These are phyloP conservation scores for Fabriciana adippe DNA, from an alignment of 2,888 invertebrate species.

Conservation along the genomic window DNA sequence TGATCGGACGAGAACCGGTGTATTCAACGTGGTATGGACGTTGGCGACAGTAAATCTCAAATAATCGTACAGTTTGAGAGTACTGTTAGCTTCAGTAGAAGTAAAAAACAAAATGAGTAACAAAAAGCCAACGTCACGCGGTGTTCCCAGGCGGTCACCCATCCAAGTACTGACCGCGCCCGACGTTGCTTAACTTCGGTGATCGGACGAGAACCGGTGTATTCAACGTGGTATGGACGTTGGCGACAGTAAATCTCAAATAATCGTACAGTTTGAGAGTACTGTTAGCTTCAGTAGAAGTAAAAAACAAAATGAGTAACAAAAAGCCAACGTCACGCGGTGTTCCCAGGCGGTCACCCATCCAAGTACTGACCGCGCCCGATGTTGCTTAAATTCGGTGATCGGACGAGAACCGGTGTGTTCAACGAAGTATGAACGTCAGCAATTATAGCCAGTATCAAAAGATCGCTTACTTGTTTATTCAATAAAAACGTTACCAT, in stretches of 20 bases:
- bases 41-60: slow-evolving; percentile 40
- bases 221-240: slow-evolving; percentile 73
- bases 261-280: too few relatives aligned
- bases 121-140: slow-evolving; percentile 56
- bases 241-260: slow-evolving; percentile 36
- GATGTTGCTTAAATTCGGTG: too few relatives aligned
- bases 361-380: slow-evolving; percentile 34
- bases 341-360: slow-evolving; percentile 63
- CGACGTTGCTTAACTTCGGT: slow-evolving; percentile 78
- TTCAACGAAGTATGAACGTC: too few relatives aligned
- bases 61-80: too few relatives aligned
- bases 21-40: slow-evolving; percentile 74
- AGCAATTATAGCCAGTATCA: too few relatives aligned
- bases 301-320: too few relatives aligned
- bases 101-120: too few relatives aligned
- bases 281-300: too few relatives aligned
- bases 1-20: slow-evolving; percentile 79
- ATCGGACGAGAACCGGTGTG: too few relatives aligned
- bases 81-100: too few relatives aligned
- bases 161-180: slow-evolving; percentile 77
- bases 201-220: slow-evolving; percentile 78
- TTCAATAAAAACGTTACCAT: too few relatives aligned
- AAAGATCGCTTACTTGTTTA: too few relatives aligned
- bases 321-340: slow-evolving; percentile 44
- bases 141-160: slow-evolving; percentile 58